A percentile compares a stretch with the other conserved stretches of the same genome.
Evolutionary conservation across 2,888 invertebrate species (phyloP).

Genomic region (Lycaena phlaeas): DNA sequence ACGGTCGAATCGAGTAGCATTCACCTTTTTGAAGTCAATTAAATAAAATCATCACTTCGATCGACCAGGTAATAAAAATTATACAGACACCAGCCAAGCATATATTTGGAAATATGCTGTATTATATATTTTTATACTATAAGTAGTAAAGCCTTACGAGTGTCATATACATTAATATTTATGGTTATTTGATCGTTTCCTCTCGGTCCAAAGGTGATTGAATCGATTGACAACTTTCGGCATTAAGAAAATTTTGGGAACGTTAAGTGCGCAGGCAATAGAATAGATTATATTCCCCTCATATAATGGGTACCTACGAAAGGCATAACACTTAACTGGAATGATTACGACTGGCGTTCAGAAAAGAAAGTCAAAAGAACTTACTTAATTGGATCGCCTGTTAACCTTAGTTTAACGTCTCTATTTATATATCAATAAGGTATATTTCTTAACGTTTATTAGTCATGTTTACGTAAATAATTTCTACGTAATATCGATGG

Average conservation of each 20-base stretch:
- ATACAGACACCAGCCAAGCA: too few species aligned
- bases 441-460: slow-evolving; percentile 13
- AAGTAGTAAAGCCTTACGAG: too few species aligned
- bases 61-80: too few species aligned
- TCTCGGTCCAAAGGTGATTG: too few species aligned
- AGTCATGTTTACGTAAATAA: slow-evolving; percentile 17
- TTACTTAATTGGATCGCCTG: slow-evolving; percentile 49
- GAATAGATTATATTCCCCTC: slow-evolving; percentile 14
- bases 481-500: not conserved
- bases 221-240: slow-evolving; percentile 10
- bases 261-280: slow-evolving; percentile 11
- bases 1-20: not conserved
- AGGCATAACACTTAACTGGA: slow-evolving; percentile 35
- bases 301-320: slow-evolving; percentile 13
- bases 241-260: slow-evolving; percentile 8
- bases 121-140: too few species aligned
- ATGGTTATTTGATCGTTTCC: too few species aligned
- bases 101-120: too few species aligned
- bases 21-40: slow-evolving; percentile 8
- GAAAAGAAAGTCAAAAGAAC: slow-evolving; percentile 44
- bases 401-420: not conserved
- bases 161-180: too few species aligned
- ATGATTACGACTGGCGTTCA: slow-evolving; percentile 49
- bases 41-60: too few species aligned
- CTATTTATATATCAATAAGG: slow-evolving; percentile 1